phyloP scores from a whole-genome alignment of 2,797 vertebrate species.

The Enteromius anoplus region DNA sequence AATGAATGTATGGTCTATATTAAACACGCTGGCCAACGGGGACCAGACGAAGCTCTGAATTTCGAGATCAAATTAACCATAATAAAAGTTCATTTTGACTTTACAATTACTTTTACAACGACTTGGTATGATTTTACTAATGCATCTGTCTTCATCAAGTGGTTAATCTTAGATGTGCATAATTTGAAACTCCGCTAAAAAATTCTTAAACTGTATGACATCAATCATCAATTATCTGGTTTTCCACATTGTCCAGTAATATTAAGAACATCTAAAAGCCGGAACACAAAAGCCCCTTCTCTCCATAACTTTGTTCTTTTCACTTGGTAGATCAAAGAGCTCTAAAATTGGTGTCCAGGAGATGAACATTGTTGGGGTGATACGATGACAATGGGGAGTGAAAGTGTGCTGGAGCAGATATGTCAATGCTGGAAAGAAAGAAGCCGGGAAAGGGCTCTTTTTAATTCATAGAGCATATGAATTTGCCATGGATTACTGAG shows the following conservation, averaged over 20 bases:
- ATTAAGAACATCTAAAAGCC: constrained; percentile 69
- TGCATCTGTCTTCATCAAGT: constrained; percentile 48
- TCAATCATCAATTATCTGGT: constrained; percentile 66
- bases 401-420: constrained; percentile 88
- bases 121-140: not conserved
- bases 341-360: constrained; percentile 81
- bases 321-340: constrained; percentile 92
- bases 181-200: constrained; percentile 45
- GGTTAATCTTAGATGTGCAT: not conserved
- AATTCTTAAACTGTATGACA: constrained; percentile 51
- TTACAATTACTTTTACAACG: constrained; percentile 42
- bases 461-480: constrained; percentile 71
- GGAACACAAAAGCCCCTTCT: constrained; percentile 73
- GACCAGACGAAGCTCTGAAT: constrained; percentile 63
- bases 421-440: constrained; percentile 81
- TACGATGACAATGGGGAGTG: constrained; percentile 84
- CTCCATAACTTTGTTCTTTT: constrained; percentile 86
- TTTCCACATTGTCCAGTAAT: constrained; percentile 62
- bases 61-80: constrained; percentile 55
- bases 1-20: constrained; percentile 67
- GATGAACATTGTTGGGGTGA: constrained; percentile 90
- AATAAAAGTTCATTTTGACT: constrained; percentile 53
- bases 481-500: constrained; percentile 63
- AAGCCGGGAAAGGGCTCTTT: constrained; percentile 69
- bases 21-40: constrained; percentile 58